Evolutionary conservation across 1,140 invertebrate genomes (phyloP).

Genomic region (Procambarus clarkii): DNA sequence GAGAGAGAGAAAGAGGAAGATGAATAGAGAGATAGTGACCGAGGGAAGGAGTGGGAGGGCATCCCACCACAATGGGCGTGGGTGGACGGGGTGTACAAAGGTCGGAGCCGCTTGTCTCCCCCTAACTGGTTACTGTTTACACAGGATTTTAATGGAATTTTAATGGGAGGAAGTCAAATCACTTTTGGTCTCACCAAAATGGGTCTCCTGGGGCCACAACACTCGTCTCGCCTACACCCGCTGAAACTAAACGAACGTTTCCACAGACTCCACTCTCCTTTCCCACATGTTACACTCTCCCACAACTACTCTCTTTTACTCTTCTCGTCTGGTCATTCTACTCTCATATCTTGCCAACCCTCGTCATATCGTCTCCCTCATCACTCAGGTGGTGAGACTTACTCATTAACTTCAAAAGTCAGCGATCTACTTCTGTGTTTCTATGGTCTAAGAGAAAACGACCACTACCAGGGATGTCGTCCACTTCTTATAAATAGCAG

Average conservation of each 20-base stretch:
- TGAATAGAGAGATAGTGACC: too few relatives aligned
- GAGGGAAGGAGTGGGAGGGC: neutral
- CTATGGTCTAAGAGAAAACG: too few relatives aligned
- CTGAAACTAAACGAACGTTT: neutral
- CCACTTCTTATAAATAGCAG: neutral
- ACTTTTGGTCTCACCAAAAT: conserved; percentile 51
- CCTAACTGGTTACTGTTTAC: conserved; percentile 57
- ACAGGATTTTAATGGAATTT: conserved; percentile 65
- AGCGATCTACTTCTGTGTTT: neutral
- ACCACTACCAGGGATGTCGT: neutral
- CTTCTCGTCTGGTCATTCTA: conserved; percentile 18
- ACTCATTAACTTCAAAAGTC: neutral
- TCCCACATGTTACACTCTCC: too few relatives aligned
- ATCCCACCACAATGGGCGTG: neutral
- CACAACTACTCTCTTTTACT: neutral
- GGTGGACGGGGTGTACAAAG: neutral
- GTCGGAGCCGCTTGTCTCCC: conserved; percentile 26
- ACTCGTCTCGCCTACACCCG: conserved; percentile 3
- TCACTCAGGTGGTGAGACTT: conserved; percentile 6
- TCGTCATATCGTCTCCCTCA: conserved; percentile 1
- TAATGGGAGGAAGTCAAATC: conserved; percentile 43
- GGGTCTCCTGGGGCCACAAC: conserved; percentile 33
- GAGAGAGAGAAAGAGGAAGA: neutral
- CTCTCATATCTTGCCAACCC: neutral
- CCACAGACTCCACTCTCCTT: neutral